Evolutionary conservation across 2,113 vertebrate genomes (phyloP), one percentile per base, ranked within the genome.

Genomic region (Collichthys lucidus): DNA sequence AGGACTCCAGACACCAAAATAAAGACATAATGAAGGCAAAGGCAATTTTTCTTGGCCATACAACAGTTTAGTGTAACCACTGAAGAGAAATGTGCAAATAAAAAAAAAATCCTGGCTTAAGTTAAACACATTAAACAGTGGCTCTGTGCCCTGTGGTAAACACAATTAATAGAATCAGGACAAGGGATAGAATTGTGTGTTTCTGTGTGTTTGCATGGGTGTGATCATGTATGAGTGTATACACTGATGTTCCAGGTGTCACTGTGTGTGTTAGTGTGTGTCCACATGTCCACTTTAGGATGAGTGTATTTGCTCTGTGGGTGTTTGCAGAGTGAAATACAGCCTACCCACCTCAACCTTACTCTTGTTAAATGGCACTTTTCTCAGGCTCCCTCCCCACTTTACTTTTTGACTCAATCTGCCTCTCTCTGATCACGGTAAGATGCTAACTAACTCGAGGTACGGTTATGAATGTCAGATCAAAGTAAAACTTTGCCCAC

Each of bases 271-370:
- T 47, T 46, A 46, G 14, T 47, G 0, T 7, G 56, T 59, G 31
- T 57, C 35, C 47, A 65, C 69, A 57, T 44, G 53, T 14, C 67
- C 50, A n/a, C 46, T 63, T 70, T 2, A 11, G 55, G 74, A 42
- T 40, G 20, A 29, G 72, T 50, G 5, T 83, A 22, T 83, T 85
- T 82, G 62, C 73, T 68, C 11, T 61, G 80, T 66, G 70, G 75
- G 72, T 60, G 80, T 82, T 82, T 70, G 60, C 55, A 42, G 42
- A 66, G 62, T 57, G 74, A 82, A 77, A 75, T 67, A 62, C 69
- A 74, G 17, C 65, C 60, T 11, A 42, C 11, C 20, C 50, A 40
- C 56, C 44, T n/a, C 11, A 44, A 16, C 24, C 26, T 19, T 35
- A 16, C 50, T 42, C 50, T 7, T 49, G 40, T 44, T 62, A 29